Base-by-base conservation (phyloP, 2,888 invertebrate genomes). In the Nomada flava region DNA sequence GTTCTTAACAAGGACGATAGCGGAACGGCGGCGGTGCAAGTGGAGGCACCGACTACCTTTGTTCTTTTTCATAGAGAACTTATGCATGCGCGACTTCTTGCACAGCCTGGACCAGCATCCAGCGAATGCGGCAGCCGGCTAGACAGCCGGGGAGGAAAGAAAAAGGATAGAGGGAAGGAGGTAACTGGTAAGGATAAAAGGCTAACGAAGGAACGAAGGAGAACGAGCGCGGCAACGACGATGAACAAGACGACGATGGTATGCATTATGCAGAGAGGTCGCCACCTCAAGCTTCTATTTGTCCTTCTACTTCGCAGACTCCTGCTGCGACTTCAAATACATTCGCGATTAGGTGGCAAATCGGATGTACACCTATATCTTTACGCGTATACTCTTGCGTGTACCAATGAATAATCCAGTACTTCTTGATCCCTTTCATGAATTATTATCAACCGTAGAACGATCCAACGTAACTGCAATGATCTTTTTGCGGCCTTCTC, bases 201-300 rank as follows among this genome's bases (percentile, higher is more conserved):
- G 82, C 89, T 91, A 91, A 92, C 91, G 91, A 91, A 89, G 85
- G 82, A 90, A 87, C 79, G 76, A 70, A 75, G 76, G 55, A 82
- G 69, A 77, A 79, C 83, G 63, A 76, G 70, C 50, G 62, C 60
- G 57, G 65, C 73, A 65, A 81, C 77, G 83, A 82, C 75, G 88
- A 86, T 79, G 86, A 87, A 79, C 77, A 86, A 76, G 82, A 86
- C 82, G 83, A 88, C 82, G 81, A 82, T 79, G 83, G 85, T 83
- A 90, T 91, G 90, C 89, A 92, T 92, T 91, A 92, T 92, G 92
- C 92, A 92, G 83, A 86, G 85, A 85, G 83, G 85, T 86, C 82
- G 79, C 78, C 88, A 80, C 83, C 81, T 83, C 82, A 68, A 89
- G 86, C 91, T 91, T 89, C 89, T 90, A 89, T 91, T 91, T 90